Base-by-base conservation (phyloP, 2,888 invertebrate genomes). In the Petrolisthes cinctipes region DNA sequence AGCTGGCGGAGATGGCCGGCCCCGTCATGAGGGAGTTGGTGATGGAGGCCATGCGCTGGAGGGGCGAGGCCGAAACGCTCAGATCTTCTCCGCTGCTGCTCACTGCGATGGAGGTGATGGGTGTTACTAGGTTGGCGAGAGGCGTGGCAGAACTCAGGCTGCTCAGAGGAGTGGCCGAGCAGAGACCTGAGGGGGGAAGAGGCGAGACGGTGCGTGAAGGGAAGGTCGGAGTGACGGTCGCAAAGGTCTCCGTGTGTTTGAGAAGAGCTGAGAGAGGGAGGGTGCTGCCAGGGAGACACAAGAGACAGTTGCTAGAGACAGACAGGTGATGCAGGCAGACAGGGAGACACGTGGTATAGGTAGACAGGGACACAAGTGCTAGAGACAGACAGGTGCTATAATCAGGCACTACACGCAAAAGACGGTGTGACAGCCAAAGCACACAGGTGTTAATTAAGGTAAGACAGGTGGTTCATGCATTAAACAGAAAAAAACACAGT, bases 31-130 rank as follows among this genome's bases (percentile, higher is more conserved):
- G 94, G 91, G 98, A 98, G 93, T 99, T 99, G 79, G 99, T 99
- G 92, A 99, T 99, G 91, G 98, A 98, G 90, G 98, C 98, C 98
- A 99, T 99, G 92, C 98, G 94, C 93, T 99, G 99, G 83, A 99
- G 94, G 0, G 99, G 99, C 51, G 90, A 91, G 98, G 97, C 92
- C 96, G 95, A 93, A 96, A 89, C 89, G 56, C 54, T 81, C 23
- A 86, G 51, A 23, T 88, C 89, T 57, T 89, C 90, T 17, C 88
- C 90, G 53, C 86, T 79, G 37, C 79, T 66, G 66, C 82, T 78
- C 11, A 89, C 91, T 92, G 88, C 86, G 92, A 92, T 87, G 91
- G 92, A 88, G 76, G 89, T 86, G 78, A 85, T 91, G 75, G 86
- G 86, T 23, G 91, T 90, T 83, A 87, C 88, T 54, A 87, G 81